Evolutionary conservation across 2,113 vertebrate species (phyloP).

Genomic region (Cyanistes caeruleus): DNA sequence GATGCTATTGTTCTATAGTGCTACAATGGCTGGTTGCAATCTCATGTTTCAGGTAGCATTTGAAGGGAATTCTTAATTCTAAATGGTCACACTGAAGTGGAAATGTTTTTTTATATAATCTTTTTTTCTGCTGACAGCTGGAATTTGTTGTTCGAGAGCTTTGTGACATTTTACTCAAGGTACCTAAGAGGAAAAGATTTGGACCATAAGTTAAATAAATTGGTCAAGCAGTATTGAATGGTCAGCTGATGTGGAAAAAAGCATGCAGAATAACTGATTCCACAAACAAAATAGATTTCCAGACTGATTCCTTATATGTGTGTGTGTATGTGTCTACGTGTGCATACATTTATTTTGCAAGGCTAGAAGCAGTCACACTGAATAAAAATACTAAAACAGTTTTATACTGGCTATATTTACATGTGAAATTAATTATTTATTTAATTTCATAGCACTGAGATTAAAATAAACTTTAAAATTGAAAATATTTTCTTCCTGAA

Average conservation of each 20-base stretch:
- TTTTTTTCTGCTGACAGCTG: not conserved
- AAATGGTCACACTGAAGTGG: not conserved
- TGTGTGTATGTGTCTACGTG: rapidly evolving
- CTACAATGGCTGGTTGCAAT: not conserved
- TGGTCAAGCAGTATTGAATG: not conserved
- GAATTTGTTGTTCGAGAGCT: not conserved
- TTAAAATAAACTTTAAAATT: not conserved
- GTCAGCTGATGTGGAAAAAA: not conserved
- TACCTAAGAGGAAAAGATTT: not conserved
- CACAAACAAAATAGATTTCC: not conserved
- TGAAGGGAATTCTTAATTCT: not conserved
- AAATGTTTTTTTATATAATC: not conserved
- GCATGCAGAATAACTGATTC: not conserved
- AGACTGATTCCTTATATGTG: not conserved
- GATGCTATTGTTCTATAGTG: not conserved
- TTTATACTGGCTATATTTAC: not conserved
- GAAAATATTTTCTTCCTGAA: not conserved
- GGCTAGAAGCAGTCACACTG: not conserved
- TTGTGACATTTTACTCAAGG: not conserved
- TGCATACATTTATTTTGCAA: not conserved
- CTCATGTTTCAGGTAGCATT: not conserved
- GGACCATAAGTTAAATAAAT: not conserved
- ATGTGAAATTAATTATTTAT: not conserved
- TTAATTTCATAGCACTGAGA: not conserved
- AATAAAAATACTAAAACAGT: not conserved